Base-by-base conservation (phyloP, 2,888 invertebrate genomes). In the Acholoe squamosa region DNA sequence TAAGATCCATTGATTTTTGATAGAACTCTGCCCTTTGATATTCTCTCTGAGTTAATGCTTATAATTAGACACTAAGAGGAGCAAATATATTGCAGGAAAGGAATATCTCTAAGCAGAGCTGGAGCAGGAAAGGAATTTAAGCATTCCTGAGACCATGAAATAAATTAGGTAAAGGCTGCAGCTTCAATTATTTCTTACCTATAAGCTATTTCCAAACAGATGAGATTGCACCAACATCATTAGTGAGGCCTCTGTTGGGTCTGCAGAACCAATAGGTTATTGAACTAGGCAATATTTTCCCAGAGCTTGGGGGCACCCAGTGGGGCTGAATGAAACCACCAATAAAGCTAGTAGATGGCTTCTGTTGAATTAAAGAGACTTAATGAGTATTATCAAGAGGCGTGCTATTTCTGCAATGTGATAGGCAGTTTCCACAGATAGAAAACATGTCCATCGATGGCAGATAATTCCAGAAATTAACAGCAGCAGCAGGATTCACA, bases 311-410 rank as follows among this genome's bases (percentile, higher is more conserved):
- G 10, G n/a, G 22, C 61, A 19, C 19, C 14, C 61, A 61, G 61
- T 19, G 19, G 61, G 61, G n/a, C 14, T 61, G 61, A 61, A n/a
- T 61, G 31, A 71, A 28, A 71, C 12, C 28, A 28, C 71, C 25
- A 25, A 71, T 71, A 71, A n/a, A 71, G 31, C 71, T 3, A n/a
- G 14, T 3, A n/a, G n/a, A n/a, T n/a, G 71, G 22, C 19, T 0
- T 71, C 28, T 22, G 71, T 5, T 71, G 31, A 71, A 71, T 71
- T 71, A 71, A 71, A 71, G 71, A 71, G 71, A 25, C 28, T 71
- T 71, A 71, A 71, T 71, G 71, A 71, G 71, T 28, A 71, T 71
- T 14, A 71, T 71, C 71, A 71, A 28, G 28, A 22, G 31, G 28
- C 71, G 71, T 71, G 71, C 28, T 25, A 71, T 71, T 71, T 25